Percentiles rank a stretch among this genome's conserved stretches.
These are phyloP conservation scores for Siderastrea radians DNA, from an alignment of 92 coral and sea anemone species.

Conservation along the genomic window DNA sequence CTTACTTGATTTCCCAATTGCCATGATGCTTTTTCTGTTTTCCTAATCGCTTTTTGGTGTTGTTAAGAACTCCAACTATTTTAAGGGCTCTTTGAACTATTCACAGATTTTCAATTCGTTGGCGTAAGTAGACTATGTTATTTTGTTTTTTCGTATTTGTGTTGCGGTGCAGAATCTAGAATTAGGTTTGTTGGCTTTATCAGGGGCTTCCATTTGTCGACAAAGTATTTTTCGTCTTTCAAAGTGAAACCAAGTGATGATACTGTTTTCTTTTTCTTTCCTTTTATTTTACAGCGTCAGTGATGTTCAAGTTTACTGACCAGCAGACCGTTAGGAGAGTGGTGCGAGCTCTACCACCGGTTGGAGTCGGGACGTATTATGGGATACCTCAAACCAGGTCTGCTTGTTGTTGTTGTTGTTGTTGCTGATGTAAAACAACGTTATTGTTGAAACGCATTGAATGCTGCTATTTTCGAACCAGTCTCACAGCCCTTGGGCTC, in stretches of 20 bases:
- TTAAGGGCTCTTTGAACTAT: neutral
- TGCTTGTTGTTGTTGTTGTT: slow-evolving; percentile 2
- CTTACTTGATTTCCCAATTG: too few relatives aligned
- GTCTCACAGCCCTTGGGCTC: too few relatives aligned
- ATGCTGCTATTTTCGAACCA: neutral
- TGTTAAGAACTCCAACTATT: too few relatives aligned
- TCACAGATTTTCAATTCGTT: neutral
- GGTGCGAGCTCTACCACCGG: slow-evolving; percentile 93
- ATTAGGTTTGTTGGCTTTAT: neutral
- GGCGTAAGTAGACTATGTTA: neutral
- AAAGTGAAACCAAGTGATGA: neutral
- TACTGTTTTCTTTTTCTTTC: neutral
- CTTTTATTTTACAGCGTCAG: slow-evolving; percentile 73
- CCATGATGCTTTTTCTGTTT: too few relatives aligned
- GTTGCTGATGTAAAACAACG: neutral
- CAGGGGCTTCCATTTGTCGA: neutral
- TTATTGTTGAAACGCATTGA: neutral
- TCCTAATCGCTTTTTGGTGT: too few relatives aligned
- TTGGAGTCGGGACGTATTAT: slow-evolving; percentile 94
- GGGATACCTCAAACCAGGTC: slow-evolving; percentile 97
- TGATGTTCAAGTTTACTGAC: slow-evolving; percentile 91
- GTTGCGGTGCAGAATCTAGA: too few relatives aligned
- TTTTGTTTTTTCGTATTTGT: too few relatives aligned
- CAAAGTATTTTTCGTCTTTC: neutral
- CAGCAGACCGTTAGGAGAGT: slow-evolving; percentile 93